Base-by-base conservation (phyloP, 2,113 vertebrate species). In the Geococcyx californianus region DNA sequence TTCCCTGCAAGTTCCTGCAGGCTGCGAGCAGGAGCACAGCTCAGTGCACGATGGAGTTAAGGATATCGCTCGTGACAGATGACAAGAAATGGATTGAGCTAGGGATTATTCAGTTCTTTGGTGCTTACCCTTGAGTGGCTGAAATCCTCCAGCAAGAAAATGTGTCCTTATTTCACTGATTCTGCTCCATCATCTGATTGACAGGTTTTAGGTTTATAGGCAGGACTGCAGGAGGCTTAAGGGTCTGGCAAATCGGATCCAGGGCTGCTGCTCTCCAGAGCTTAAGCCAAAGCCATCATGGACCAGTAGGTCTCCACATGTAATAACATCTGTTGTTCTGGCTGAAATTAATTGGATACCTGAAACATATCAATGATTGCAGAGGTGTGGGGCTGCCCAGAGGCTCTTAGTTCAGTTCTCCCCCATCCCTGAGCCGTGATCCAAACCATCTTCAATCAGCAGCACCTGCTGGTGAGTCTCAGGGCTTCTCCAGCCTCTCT, bases 21-120 rank as follows among this genome's bases (percentile, higher is more conserved):
- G 34, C 34, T 79, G 34, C 0, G 0, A 76, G n/a, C 40, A 67
- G n/a, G 8, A 72, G 24, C 13, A 4, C 0, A 0, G 51, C 26
- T 87, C 74, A 23, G 16, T 34, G 34, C 18, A 38, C 0, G 7
- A 38, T 7, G 25, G 17, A 3, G 29, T 82, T 85, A 58, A 73
- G 64, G 29, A 7, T 64, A 28, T 76, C 56, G 3, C 19, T 85
- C 19, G 25, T 15, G 44, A 84, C 91, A 90, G 25, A 34, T n/a
- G 44, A 75, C 21, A 47, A 55, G 23, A 74, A 81, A 55, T 26
- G 9, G 72, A 26, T 6, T 52, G 47, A 79, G 19, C 10, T 28
- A 9, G 16, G 47, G 40, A 76, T 62, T 84, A 49, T 28, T 75
- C 15, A 19, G 13, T 60, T 84, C 17, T 10, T 70, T 38, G 31